These are phyloP conservation scores for Melitaea athalia DNA, from an alignment of 2,888 invertebrate species.

Conservation along the genomic window DNA sequence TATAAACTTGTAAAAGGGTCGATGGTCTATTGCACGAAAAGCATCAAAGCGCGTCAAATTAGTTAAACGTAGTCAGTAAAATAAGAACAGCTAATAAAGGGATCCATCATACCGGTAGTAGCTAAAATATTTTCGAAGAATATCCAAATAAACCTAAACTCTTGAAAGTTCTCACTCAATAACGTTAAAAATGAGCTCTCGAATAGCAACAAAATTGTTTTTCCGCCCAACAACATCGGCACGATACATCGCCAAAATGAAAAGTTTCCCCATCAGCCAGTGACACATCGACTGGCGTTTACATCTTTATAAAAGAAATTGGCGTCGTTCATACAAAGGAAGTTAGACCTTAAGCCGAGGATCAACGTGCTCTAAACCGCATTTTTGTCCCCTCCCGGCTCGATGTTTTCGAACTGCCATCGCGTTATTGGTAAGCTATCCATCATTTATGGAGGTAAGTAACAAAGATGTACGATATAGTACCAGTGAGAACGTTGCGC, in stretches of 20 bases:
- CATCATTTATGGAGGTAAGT: slow-evolving; percentile 68
- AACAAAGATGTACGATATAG: slow-evolving; percentile 60
- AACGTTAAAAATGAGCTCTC: slow-evolving; percentile 74
- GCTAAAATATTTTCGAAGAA: slow-evolving; percentile 54
- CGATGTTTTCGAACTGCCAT: slow-evolving; percentile 66
- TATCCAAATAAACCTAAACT: slow-evolving; percentile 51
- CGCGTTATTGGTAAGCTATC: slow-evolving; percentile 70
- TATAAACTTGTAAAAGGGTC: too few relatives aligned
- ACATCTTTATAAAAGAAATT: slow-evolving; percentile 77
- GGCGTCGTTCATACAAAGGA: slow-evolving; percentile 62
- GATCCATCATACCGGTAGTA: slow-evolving; percentile 54
- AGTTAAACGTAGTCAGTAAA: background rate
- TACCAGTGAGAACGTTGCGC: slow-evolving; percentile 41
- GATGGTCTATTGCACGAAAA: background rate
- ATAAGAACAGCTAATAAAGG: slow-evolving; percentile 38
- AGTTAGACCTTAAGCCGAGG: slow-evolving; percentile 59
- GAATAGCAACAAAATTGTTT: slow-evolving; percentile 77
- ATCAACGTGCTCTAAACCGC: slow-evolving; percentile 50
- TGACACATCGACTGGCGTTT: slow-evolving; percentile 79
- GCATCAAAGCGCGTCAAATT: background rate
- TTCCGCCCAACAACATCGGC: slow-evolving; percentile 58
- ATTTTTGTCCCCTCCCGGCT: slow-evolving; percentile 57
- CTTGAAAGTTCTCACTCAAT: slow-evolving; percentile 66
- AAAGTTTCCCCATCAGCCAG: slow-evolving; percentile 77
- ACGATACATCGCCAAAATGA: slow-evolving; percentile 74